These are phyloP conservation scores for Aphidius ervi DNA, from an alignment of 1,140 invertebrate genomes.

Conservation along the genomic window DNA sequence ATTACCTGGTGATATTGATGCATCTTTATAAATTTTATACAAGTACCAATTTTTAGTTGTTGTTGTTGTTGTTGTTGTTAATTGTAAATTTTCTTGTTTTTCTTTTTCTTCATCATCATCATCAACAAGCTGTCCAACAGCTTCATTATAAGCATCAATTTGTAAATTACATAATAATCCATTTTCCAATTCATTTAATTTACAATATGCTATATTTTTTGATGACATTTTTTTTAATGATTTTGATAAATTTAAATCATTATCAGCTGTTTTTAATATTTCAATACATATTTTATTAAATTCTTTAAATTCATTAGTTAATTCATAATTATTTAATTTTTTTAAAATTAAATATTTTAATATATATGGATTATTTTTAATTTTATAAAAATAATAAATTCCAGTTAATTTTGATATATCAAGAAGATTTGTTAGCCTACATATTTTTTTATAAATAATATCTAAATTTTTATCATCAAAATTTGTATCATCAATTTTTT, in stretches of 20 bases:
- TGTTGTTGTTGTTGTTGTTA: neutral
- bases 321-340: too few relatives aligned
- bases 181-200: neutral
- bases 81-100: constrained; percentile 1
- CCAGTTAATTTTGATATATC: too few relatives aligned
- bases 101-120: neutral
- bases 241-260: constrained; percentile 13
- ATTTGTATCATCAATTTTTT: too few relatives aligned
- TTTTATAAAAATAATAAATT: too few relatives aligned
- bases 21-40: constrained; percentile 34
- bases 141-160: constrained; percentile 18
- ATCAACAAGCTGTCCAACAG: constrained; percentile 8
- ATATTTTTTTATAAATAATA: too few relatives aligned
- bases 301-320: constrained; percentile 23
- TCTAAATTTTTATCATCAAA: too few relatives aligned
- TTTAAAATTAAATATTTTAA: too few relatives aligned
- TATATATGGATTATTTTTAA: too few relatives aligned
- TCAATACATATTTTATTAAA: constrained; percentile 21
- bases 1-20: constrained; percentile 27
- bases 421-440: too few relatives aligned
- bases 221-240: constrained; percentile 13
- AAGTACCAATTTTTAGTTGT: constrained; percentile 27
- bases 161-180: constrained; percentile 2
- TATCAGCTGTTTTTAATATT: neutral
- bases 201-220: constrained; percentile 1